phyloP scores from a whole-genome alignment of 64 coral and sea anemone species.

The Montipora sp. region DNA sequence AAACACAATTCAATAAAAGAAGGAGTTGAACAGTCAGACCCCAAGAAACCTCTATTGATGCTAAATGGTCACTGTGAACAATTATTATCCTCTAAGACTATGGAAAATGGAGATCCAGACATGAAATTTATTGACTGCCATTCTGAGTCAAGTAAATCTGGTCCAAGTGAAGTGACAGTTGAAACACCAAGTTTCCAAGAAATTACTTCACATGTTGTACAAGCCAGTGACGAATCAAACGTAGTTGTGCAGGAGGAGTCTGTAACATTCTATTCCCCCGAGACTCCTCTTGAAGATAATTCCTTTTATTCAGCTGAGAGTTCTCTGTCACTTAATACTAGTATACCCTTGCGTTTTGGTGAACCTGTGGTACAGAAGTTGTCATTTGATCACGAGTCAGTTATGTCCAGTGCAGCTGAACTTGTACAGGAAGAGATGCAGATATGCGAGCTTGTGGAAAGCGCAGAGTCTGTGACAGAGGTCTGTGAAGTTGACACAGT shows the following conservation, averaged over 20 bases:
- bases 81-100: neutral
- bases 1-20: neutral
- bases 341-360: neutral
- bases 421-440: neutral
- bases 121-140: neutral
- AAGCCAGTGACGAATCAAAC: neutral
- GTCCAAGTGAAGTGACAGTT: neutral
- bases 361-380: constrained; percentile 11
- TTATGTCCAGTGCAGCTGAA: constrained; percentile 29
- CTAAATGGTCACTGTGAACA: neutral
- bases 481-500: constrained; percentile 65
- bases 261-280: neutral
- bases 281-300: constrained; percentile 1
- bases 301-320: neutral
- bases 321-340: constrained; percentile 18
- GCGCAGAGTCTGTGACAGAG: constrained; percentile 19
- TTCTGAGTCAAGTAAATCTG: neutral
- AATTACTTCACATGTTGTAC: neutral
- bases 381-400: neutral
- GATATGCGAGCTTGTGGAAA: constrained; percentile 50
- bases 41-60: neutral
- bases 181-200: neutral
- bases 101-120: neutral
- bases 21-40: neutral
- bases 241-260: constrained; percentile 6